Evolutionary conservation across 2,797 vertebrate species (phyloP).

Genomic region (Novumbra hubbsi): DNA sequence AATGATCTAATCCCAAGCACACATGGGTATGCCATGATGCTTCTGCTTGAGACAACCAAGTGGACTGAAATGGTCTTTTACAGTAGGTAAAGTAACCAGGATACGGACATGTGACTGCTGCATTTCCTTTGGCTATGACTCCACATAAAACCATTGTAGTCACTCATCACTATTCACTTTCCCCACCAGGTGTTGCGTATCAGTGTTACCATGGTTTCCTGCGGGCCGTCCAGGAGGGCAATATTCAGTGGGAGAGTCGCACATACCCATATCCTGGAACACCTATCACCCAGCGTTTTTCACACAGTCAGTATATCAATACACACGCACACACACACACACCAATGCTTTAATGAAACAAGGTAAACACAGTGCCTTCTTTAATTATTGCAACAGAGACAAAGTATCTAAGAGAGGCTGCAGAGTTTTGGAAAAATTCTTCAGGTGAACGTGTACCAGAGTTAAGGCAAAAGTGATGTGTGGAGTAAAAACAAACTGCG

Average conservation of each 20-base stretch:
- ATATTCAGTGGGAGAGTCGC: conserved; percentile 98
- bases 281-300: conserved; percentile 98
- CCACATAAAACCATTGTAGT: neutral
- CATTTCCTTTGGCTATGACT: neutral
- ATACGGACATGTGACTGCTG: neutral
- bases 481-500: too few relatives aligned
- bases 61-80: neutral
- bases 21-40: neutral
- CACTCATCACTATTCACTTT: neutral
- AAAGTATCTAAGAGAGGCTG: too few relatives aligned
- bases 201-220: conserved; percentile 98
- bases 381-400: too few relatives aligned
- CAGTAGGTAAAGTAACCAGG: neutral
- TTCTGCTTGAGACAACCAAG: neutral
- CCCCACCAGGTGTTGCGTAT: conserved; percentile 87
- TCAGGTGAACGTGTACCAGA: too few relatives aligned
- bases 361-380: neutral
- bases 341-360: neutral
- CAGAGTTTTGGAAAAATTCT: too few relatives aligned
- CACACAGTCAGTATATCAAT: conserved; percentile 86
- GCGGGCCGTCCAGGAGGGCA: conserved; percentile 95
- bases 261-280: conserved; percentile 99
- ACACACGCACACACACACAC: neutral
- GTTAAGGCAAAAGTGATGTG: too few relatives aligned
- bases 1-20: neutral